Percentiles rank a stretch among this genome's conserved stretches.
phyloP scores from a whole-genome alignment of 2,797 vertebrate species.

The Alcedo quadribrachys region DNA sequence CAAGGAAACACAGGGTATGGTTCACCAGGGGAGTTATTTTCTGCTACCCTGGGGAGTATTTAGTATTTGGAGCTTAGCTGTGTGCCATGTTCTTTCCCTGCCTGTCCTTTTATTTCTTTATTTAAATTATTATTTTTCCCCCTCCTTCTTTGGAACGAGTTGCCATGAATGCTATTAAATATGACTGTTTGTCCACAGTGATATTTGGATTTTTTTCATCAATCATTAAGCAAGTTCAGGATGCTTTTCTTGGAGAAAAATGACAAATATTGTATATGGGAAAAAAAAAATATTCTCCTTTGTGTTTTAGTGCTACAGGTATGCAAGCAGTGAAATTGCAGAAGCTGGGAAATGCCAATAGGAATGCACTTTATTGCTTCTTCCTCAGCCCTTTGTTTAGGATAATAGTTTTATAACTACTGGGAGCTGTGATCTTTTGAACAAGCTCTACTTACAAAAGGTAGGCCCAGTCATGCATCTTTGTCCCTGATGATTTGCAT shows the following conservation, averaged over 20 bases:
- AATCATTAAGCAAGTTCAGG: not conserved
- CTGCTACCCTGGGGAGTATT: not conserved
- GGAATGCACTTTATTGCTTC: not conserved
- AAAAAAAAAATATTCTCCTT: not conserved
- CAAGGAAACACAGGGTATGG: slow-evolving; percentile 12
- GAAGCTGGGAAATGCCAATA: not conserved
- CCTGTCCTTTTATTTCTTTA: not conserved
- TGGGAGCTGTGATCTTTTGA: not conserved
- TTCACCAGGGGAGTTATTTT: slow-evolving; percentile 36
- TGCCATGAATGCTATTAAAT: not conserved
- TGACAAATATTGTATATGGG: not conserved
- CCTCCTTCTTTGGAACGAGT: not conserved
- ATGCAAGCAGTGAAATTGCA: not conserved
- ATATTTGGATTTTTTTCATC: not conserved
- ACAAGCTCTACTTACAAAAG: not conserved
- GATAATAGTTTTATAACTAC: not conserved
- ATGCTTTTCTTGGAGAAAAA: not conserved
- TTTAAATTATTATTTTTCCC: not conserved
- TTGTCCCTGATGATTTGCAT: not conserved
- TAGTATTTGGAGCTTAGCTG: not conserved
- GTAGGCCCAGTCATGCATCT: not conserved
- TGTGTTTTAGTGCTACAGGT: not conserved
- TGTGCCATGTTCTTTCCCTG: not conserved
- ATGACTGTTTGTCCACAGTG: not conserved
- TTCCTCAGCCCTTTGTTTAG: not conserved